Evolutionary conservation across 2,888 invertebrate genomes (phyloP).

Genomic region (Xestia rhomboidea): DNA sequence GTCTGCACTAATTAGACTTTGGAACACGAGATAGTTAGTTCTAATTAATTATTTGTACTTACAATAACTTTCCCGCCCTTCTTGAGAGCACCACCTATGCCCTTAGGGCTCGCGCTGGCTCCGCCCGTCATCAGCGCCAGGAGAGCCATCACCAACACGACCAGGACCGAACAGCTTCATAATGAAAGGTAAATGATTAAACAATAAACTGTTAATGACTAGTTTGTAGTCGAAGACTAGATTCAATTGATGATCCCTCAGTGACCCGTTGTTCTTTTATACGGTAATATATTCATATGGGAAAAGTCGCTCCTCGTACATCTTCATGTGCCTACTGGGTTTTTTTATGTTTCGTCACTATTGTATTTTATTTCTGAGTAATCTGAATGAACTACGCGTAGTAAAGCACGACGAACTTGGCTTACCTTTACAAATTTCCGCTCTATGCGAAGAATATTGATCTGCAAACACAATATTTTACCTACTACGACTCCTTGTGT

Average conservation of each 20-base stretch:
- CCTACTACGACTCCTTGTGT: background rate
- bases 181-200: constrained; percentile 23
- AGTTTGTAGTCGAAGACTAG: constrained; percentile 5
- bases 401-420: background rate
- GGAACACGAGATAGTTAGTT: background rate
- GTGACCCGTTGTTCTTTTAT: constrained; percentile 6
- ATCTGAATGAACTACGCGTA: background rate
- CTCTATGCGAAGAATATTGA: background rate
- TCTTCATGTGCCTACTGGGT: constrained; percentile 6
- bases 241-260: constrained; percentile 1
- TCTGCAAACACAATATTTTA: background rate
- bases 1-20: background rate
- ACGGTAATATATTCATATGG: background rate
- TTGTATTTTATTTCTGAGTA: constrained; percentile 5
- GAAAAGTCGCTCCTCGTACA: background rate
- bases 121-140: constrained; percentile 60
- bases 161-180: constrained; percentile 71
- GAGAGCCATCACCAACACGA: constrained; percentile 51
- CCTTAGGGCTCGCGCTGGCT: constrained; percentile 57
- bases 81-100: constrained; percentile 47
- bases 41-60: constrained; percentile 16
- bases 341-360: constrained; percentile 12
- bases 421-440: background rate
- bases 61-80: constrained; percentile 55
- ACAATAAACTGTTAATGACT: background rate